Percentiles rank a stretch among this genome's conserved stretches.
Conservation (phyloP, 2,797 vertebrate species). For the Calcarius lapponicus region DNA sequence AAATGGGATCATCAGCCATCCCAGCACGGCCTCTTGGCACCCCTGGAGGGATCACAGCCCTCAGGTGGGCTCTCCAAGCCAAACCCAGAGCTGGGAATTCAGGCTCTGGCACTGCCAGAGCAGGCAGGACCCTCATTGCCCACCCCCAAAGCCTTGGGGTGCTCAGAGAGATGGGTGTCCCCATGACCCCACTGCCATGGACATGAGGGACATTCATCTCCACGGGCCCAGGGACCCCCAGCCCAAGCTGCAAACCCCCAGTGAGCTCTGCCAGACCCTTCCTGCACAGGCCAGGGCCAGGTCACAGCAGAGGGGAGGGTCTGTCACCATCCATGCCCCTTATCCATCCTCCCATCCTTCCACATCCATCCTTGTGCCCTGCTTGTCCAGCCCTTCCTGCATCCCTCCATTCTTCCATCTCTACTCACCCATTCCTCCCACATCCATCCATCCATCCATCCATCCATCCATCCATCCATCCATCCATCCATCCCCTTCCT, state of each 20-base stretch:
- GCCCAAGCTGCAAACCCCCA: neutral
- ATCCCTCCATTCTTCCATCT: neutral
- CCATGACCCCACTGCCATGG: accelerated
- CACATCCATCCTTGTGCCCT: neutral
- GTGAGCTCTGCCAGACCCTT: accelerated
- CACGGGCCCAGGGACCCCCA: accelerated
- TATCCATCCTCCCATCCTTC: neutral
- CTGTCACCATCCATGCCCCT: neutral
- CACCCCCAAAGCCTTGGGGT: neutral
- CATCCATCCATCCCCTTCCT: neutral
- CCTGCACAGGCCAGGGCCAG: neutral
- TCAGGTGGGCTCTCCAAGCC: no score
- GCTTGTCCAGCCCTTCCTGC: neutral
- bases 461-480: no score
- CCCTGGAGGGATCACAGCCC: neutral
- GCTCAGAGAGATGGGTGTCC: neutral
- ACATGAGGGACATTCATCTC: neutral
- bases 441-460: neutral
- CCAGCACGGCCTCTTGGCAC: neutral
- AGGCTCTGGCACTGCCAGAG: neutral
- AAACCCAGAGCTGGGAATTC: neutral
- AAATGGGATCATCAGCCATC: accelerated
- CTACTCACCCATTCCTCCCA: neutral
- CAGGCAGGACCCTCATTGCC: neutral
- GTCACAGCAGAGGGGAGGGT: accelerated